A percentile compares a stretch with the other conserved stretches of the same genome.
Conservation (phyloP, 2,888 invertebrate species). For the Spisula subtruncata region DNA sequence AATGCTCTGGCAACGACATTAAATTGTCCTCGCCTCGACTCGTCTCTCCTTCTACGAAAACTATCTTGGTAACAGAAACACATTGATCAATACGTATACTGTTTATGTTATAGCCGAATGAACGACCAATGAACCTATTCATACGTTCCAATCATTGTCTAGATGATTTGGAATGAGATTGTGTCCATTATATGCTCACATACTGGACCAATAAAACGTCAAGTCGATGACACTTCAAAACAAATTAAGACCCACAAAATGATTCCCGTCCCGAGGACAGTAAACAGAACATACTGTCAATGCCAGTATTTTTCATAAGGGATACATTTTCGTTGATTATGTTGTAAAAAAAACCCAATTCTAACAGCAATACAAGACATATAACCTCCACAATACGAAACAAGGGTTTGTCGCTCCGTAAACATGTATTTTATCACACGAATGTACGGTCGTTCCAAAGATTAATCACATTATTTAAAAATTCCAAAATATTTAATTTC, state of each 20-base stretch:
- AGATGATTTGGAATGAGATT: neutral
- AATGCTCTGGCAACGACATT: neutral
- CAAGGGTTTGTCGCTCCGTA: too few species aligned
- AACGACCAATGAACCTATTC: constrained; percentile 1
- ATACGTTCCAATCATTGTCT: neutral
- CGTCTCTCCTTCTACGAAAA: neutral
- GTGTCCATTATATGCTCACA: neutral
- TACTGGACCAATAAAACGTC: neutral
- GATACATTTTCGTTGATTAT: too few species aligned
- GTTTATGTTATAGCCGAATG: constrained; percentile 2
- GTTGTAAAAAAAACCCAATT: too few species aligned
- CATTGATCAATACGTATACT: neutral
- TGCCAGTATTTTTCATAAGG: too few species aligned
- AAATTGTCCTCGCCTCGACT: neutral
- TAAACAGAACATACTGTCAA: too few species aligned
- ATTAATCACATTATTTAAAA: too few species aligned
- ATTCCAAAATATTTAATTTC: too few species aligned
- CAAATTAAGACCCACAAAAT: neutral
- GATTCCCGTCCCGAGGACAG: neutral
- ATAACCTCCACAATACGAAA: too few species aligned
- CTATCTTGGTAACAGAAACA: neutral
- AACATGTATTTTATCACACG: too few species aligned
- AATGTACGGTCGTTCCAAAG: too few species aligned
- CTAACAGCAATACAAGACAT: too few species aligned
- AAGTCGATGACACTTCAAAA: neutral